Conservation (phyloP, 2,888 invertebrate species). For the Acanthococcus lagerstroemiae region DNA sequence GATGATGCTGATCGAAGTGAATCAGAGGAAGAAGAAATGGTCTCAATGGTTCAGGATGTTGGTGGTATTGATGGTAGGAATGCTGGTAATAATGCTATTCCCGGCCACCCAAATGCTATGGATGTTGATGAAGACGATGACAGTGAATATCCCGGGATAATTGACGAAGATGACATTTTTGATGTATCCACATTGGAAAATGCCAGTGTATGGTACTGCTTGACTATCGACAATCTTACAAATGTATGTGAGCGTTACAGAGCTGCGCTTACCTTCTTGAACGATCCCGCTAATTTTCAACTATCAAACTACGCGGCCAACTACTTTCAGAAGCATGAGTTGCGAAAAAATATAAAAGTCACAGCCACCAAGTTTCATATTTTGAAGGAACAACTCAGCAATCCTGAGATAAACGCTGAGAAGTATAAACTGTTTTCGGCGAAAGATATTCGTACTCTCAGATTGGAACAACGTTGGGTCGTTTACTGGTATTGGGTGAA, state of each 20-base stretch:
- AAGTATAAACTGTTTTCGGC: background rate
- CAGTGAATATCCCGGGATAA: background rate
- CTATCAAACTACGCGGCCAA: too few relatives aligned
- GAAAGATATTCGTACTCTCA: background rate
- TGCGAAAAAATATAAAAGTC: too few relatives aligned
- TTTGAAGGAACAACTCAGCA: background rate
- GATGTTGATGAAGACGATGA: background rate
- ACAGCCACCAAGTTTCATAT: too few relatives aligned
- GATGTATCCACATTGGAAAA: background rate
- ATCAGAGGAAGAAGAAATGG: background rate
- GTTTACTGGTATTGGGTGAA: slow-evolving; percentile 43
- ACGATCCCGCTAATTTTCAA: too few relatives aligned
- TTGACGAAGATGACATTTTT: slow-evolving; percentile 5
- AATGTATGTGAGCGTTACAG: background rate
- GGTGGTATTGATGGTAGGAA: too few relatives aligned
- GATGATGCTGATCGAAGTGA: too few relatives aligned
- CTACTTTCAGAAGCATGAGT: background rate
- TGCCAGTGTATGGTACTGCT: background rate
- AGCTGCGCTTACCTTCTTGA: background rate
- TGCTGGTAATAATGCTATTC: too few relatives aligned
- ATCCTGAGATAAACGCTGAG: background rate
- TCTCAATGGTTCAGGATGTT: too few relatives aligned
- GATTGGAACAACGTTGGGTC: slow-evolving; percentile 41
- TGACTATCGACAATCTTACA: background rate
- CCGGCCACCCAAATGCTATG: background rate